Base-by-base conservation (phyloP, 53 echinoderm and acorn worm genomes). In the Actinopyga echinites region DNA sequence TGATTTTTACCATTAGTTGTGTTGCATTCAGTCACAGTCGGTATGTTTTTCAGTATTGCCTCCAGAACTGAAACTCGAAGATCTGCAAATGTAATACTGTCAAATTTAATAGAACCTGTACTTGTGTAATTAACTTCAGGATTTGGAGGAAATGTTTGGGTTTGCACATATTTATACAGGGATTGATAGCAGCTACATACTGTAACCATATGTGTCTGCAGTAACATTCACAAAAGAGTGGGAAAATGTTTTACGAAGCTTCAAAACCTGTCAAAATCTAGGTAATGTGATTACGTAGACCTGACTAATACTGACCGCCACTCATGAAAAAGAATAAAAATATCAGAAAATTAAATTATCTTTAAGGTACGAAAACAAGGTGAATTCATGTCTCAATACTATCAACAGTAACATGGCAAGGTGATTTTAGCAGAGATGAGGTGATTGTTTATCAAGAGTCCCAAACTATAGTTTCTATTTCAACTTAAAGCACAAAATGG, bases 401-500 rank as follows among this genome's bases (percentile, higher is more conserved):
- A 62, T 23, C 62, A 62, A 62, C 25, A 62, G 26, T 62, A 62
- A 74, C 74, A 74, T 36, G 26, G 74, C 74, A 74, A 52, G 74
- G 74, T 52, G 74, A 10, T 17, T 74, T 74, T 74, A 74, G 74
- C 53, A 74, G 53, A 74, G 45, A 44, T 40, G 42, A 74, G 54
- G 17, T 74, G 53, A 74, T 43, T 71, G 42, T 44, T 25, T 65
- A 31, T 65, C 65, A 65, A 65, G 67, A 22, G 2, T 15, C 29
- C 10, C 62, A 26, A 20, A 30, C 10, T 12, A 57, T 25, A 26
- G 30, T 74, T 29, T 74, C 53, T 74, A 74, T 23, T 74, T 74
- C 44, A 74, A 74, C 74, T 20, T 49, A 20, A 7, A 74, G 74
- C 54, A 74, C 73, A 71, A 71, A 71, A 35, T 71, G 73, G 73